These are phyloP conservation scores for Acromyrmex echinatior DNA, from an alignment of 1,140 invertebrate species.

Conservation along the genomic window DNA sequence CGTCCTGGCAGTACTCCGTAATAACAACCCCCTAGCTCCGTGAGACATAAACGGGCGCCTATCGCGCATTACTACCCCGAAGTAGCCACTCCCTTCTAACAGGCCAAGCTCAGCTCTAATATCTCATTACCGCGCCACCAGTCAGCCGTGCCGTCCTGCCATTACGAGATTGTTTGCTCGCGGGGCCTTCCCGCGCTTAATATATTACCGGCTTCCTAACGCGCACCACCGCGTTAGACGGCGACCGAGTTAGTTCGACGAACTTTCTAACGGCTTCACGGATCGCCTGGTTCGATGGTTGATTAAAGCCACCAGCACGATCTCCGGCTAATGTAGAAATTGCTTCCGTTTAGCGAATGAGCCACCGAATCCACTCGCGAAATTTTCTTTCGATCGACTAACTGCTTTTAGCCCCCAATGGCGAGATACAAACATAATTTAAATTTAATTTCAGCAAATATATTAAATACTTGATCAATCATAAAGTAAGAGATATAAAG, in stretches of 20 bases:
- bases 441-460: neutral
- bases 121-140: constrained; percentile 87
- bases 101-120: constrained; percentile 83
- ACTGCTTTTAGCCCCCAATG: neutral
- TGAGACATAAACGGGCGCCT: constrained; percentile 78
- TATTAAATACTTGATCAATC: neutral
- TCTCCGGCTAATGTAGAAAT: constrained; percentile 44
- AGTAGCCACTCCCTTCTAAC: constrained; percentile 85
- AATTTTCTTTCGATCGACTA: constrained; percentile 31
- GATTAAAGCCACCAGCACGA: constrained; percentile 53
- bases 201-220: constrained; percentile 80
- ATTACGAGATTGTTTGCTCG: constrained; percentile 87
- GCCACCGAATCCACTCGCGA: constrained; percentile 15
- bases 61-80: constrained; percentile 83
- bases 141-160: constrained; percentile 82
- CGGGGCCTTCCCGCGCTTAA: constrained; percentile 78
- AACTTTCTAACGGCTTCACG: constrained; percentile 53
- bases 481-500: neutral
- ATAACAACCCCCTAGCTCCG: constrained; percentile 80
- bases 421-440: constrained; percentile 30
- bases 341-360: constrained; percentile 36
- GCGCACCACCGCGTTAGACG: constrained; percentile 65
- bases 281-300: constrained; percentile 28
- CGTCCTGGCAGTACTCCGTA: constrained; percentile 81
- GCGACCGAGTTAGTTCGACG: constrained; percentile 50